Conservation (phyloP, 2,113 vertebrate genomes). For the Galbula dea region DNA sequence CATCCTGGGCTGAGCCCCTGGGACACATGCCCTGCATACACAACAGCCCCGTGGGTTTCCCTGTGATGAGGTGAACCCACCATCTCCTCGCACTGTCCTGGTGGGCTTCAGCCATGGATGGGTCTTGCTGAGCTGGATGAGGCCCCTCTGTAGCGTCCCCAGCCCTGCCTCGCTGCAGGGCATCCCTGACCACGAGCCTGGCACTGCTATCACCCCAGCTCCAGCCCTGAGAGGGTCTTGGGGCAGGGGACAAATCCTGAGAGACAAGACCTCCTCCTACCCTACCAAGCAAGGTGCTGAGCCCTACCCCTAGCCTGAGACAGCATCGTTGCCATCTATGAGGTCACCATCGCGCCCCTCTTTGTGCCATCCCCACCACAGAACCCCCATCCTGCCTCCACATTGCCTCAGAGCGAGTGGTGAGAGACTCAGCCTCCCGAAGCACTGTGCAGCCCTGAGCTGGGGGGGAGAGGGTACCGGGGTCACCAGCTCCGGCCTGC, state of each 20-base stretch:
- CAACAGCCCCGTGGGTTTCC: fast-evolving
- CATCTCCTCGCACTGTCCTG: fast-evolving
- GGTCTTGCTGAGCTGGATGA: not conserved
- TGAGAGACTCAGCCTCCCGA: not conserved
- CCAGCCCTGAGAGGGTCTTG: not conserved
- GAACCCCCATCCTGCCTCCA: fast-evolving
- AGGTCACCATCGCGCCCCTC: fast-evolving
- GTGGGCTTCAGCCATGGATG: not conserved
- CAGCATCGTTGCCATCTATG: not conserved
- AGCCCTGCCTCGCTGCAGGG: not conserved
- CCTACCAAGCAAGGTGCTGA: fast-evolving
- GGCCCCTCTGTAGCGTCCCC: not conserved
- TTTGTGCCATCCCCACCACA: fast-evolving
- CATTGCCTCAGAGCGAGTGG: fast-evolving
- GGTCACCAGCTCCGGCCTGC: not conserved
- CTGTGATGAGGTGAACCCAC: fast-evolving
- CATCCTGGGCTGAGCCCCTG: not conserved
- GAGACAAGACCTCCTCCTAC: not conserved
- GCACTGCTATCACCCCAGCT: not conserved
- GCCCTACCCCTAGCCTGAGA: not conserved
- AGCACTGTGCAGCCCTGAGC: fast-evolving
- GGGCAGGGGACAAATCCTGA: not conserved
- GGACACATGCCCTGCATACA: fast-evolving
- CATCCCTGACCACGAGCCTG: not conserved
- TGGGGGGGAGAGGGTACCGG: fast-evolving